Evolutionary conservation across 2,113 vertebrate species (phyloP), one percentile per base, ranked within the genome.

Genomic region (Sylvietta virens): DNA sequence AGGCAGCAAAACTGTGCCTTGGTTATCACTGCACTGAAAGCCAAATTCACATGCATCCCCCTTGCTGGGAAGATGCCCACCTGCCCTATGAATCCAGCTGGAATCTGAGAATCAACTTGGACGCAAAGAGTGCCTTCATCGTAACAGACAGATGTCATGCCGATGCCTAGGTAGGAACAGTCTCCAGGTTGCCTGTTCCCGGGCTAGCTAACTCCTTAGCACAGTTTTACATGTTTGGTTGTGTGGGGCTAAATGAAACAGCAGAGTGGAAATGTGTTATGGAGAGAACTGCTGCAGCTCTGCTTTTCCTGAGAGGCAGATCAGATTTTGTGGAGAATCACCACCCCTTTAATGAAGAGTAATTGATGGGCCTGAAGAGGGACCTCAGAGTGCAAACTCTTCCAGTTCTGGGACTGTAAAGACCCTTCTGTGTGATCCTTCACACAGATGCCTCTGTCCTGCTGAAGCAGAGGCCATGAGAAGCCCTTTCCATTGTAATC

Each of bases 341-440:
- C 92, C 88, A 61, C 54, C 27, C 48, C 50, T 82, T 56, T 94
- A 80, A 92, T 82, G 85, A 92, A 85, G 40, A 15, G 28, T 93
- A 85, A 96, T 94, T 91, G 67, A 93, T 86, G 54, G 21, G 79
- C 79, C 30, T 85, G 71, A 85, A 85, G 54, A 88, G 9, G 57
- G 78, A 85, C n/a, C 37, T 93, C 53, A 61, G 78, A 88, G 48
- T 72, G 57, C 45, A 61, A 92, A 65, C 22, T 90, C 37, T 16
- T 73, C 21, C 62, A 73, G 11, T 77, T 77, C 37, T 77, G 82
- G 74, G 82, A 35, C 50, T 94, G 17, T 82, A 66, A 66, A 94
- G 82, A 77, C 66, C 66, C 62, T 91, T 96, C 92, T 87, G 57
- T 90, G 70, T 54, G 62, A 95, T 94, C 31, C 74, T 93, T 90